Conservation (phyloP, 2,797 vertebrate genomes). For the Gadopsis marmoratus region DNA sequence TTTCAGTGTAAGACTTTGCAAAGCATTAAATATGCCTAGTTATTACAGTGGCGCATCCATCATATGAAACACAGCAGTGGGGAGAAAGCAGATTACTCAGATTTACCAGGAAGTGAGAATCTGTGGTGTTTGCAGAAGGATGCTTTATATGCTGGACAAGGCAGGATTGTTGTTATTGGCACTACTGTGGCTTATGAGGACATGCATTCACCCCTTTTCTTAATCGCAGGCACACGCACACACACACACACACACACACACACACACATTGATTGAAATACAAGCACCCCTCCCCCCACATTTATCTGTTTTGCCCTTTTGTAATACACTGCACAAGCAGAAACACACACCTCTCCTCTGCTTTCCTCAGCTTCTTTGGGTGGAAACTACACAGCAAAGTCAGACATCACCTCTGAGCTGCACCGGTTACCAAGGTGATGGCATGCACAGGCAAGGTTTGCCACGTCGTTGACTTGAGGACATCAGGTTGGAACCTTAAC, state of each 20-base stretch:
- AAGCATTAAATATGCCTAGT: constrained; percentile 28
- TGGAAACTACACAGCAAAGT: constrained; percentile 12
- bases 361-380: constrained; percentile 30
- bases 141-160: constrained; percentile 30
- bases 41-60: constrained; percentile 50
- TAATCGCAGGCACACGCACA: constrained; percentile 23
- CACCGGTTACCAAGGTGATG: constrained; percentile 81
- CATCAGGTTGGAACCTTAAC: constrained; percentile 37
- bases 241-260: constrained; percentile 13
- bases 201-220: constrained; percentile 29
- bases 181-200: constrained; percentile 34
- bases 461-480: constrained; percentile 57
- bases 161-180: constrained; percentile 28
- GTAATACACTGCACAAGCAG: constrained; percentile 22
- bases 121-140: constrained; percentile 54
- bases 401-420: constrained; percentile 67
- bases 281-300: constrained; percentile 40
- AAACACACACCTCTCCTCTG: constrained; percentile 49
- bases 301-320: constrained; percentile 17
- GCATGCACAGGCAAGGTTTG: neutral
- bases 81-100: constrained; percentile 34
- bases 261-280: constrained; percentile 36
- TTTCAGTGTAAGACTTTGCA: constrained; percentile 40
- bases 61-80: constrained; percentile 25
- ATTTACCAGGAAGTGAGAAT: constrained; percentile 37